Evolutionary conservation across 2,113 vertebrate species (phyloP).

Genomic region (Reinhardtius hippoglossoides): DNA sequence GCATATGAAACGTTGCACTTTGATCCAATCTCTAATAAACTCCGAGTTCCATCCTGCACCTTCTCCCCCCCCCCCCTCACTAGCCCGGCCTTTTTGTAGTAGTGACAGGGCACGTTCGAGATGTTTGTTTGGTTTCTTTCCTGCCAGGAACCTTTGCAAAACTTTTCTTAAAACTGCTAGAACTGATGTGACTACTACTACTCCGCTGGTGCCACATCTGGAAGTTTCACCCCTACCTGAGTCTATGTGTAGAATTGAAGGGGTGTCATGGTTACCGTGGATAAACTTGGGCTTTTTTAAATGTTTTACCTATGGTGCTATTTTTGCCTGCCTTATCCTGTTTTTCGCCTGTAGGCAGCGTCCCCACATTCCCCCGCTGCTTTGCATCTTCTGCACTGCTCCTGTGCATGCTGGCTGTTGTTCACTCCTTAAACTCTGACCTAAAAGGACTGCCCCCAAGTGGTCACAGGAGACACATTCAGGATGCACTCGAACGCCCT

Average conservation of each 20-base stretch:
- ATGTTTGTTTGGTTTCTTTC: not conserved
- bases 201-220: slow-evolving; percentile 47
- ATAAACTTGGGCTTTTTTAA: not conserved
- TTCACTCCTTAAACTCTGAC: slow-evolving; percentile 55
- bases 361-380: slow-evolving; percentile 33
- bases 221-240: not conserved
- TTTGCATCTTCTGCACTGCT: slow-evolving; percentile 37
- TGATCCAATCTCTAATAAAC: not conserved
- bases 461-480: too few species aligned
- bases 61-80: slow-evolving; percentile 2
- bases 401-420: slow-evolving; percentile 69
- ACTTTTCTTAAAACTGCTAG: not conserved
- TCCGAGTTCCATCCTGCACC: slow-evolving; percentile 36
- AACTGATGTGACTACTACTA: not conserved
- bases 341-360: slow-evolving; percentile 13
- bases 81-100: not conserved
- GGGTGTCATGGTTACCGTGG: not conserved
- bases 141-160: slow-evolving; percentile 51
- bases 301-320: slow-evolving; percentile 35
- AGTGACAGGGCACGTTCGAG: slow-evolving; percentile 7
- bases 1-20: not conserved
- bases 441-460: slow-evolving; percentile 62
- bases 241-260: not conserved
- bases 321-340: slow-evolving; percentile 30
- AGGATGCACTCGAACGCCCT: too few species aligned